Evolutionary conservation across 2,888 invertebrate species (phyloP), one percentile per base, ranked within the genome.

Genomic region (Acholoe squamosa): DNA sequence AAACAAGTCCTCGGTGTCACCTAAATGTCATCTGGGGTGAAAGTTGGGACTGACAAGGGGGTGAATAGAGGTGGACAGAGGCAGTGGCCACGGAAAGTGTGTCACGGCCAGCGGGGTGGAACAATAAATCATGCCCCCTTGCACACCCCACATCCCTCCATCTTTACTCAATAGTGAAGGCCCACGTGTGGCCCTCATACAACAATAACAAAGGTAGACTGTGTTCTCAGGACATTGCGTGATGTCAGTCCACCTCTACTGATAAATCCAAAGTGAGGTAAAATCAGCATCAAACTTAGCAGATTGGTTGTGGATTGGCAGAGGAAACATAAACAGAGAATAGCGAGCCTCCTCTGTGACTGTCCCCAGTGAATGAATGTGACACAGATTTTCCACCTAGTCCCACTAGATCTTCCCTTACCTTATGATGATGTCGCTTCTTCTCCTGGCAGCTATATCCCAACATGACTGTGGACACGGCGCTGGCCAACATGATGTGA

Each of bases 391-490:
- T n/a, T 25, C 61, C 22, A 61, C 43, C 43, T 43, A 43, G 1
- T 19, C 61, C 22, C 22, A 61, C 61, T 3, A 3, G n/a, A 43
- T 43, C n/a, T 3, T 14, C 52, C 0, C 86, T 52, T 52, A 86
- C 86, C 86, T 86, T 86, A 28, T 33, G 33, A 54, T 86, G 86
- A 31, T 54, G 86, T 0, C 56, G 22, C 25, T 86, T 86, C 86
- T 86, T 86, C 12, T 86, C 86, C 25, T n/a, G 16, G 25, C 52
- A 52, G 28, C 52, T 86, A 86, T 86, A 86, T 86, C 86, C 86
- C 52, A 86, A 56, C 54, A 86, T 86, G 52, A 86, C 86, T 16
- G 86, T 86, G 25, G 86, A 86, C 52, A 86, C 86, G 28, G 86
- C 86, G 86, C 86, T 86, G 86, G 86, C 86, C 54, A 86, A 28